Evolutionary conservation across 2,113 vertebrate genomes (phyloP).

Genomic region (Alexandromys fortis): DNA sequence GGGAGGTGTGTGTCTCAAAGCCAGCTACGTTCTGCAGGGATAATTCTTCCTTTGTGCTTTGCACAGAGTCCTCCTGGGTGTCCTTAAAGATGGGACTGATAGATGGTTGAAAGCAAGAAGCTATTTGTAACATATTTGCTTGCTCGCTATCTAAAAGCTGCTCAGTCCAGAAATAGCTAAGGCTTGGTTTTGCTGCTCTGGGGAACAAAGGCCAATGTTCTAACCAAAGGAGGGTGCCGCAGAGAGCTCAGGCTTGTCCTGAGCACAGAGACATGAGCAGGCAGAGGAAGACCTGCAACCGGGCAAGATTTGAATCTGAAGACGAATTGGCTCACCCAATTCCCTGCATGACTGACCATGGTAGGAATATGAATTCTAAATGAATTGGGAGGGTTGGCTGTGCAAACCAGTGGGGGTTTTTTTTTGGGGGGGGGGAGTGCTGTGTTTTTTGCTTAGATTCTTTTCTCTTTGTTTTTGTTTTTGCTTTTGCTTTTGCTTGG

Average conservation of each 20-base stretch:
- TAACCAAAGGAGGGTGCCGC: conserved; percentile 15
- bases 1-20: conserved; percentile 59
- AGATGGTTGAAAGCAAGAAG: conserved; percentile 55
- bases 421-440: neutral
- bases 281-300: neutral
- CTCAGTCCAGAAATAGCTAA: conserved; percentile 52
- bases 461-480: neutral
- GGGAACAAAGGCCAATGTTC: conserved; percentile 44
- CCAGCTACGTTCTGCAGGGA: conserved; percentile 63
- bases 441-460: neutral
- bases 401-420: neutral
- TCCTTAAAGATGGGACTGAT: conserved; percentile 56
- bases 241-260: neutral
- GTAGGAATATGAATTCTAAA: neutral
- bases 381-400: neutral
- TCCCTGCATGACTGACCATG: neutral
- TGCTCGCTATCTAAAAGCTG: conserved; percentile 59
- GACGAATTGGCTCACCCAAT: neutral
- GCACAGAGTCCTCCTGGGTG: conserved; percentile 43
- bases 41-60: conserved; percentile 70
- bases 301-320: neutral
- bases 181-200: conserved; percentile 60
- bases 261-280: neutral
- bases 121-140: conserved; percentile 67
- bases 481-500: neutral